These are phyloP conservation scores for Hippocampus zosterae DNA, from an alignment of 2,113 vertebrate genomes.

Conservation along the genomic window DNA sequence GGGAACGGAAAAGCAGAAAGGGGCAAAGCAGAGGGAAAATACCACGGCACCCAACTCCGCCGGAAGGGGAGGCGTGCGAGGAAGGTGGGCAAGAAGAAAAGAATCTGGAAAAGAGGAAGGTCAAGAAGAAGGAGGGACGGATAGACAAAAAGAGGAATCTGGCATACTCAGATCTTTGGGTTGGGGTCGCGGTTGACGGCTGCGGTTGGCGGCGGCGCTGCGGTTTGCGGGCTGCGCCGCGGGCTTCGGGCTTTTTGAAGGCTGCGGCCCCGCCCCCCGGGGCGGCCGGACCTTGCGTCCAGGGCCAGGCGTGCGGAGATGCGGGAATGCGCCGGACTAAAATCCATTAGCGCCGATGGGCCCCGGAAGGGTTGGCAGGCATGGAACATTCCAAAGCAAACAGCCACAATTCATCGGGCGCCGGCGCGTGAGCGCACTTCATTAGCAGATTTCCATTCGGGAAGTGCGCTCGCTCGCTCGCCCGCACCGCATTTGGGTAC, in stretches of 20 bases:
- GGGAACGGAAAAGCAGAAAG: no score
- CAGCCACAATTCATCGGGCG: constrained; percentile 40
- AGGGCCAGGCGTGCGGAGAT: constrained; percentile 27
- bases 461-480: constrained; percentile 47
- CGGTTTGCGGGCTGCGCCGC: constrained; percentile 20
- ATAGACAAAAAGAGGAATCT: neutral
- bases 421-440: constrained; percentile 53
- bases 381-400: constrained; percentile 64
- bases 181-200: neutral
- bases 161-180: neutral
- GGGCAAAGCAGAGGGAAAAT: no score
- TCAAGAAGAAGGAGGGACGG: no score
- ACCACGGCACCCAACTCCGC: no score
- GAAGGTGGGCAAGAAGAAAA: no score
- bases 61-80: no score
- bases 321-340: constrained; percentile 47
- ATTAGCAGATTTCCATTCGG: constrained; percentile 62
- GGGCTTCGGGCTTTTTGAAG: constrained; percentile 61
- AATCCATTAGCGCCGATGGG: constrained; percentile 58
- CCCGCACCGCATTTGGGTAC: constrained; percentile 1
- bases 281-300: constrained; percentile 44
- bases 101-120: no score
- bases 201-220: neutral
- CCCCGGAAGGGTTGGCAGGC: constrained; percentile 53
- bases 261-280: constrained; percentile 17